A percentile compares a stretch with the other conserved stretches of the same genome.
Evolutionary conservation across 2,888 invertebrate species (phyloP).

Genomic region (Agriopis aurantiaria): DNA sequence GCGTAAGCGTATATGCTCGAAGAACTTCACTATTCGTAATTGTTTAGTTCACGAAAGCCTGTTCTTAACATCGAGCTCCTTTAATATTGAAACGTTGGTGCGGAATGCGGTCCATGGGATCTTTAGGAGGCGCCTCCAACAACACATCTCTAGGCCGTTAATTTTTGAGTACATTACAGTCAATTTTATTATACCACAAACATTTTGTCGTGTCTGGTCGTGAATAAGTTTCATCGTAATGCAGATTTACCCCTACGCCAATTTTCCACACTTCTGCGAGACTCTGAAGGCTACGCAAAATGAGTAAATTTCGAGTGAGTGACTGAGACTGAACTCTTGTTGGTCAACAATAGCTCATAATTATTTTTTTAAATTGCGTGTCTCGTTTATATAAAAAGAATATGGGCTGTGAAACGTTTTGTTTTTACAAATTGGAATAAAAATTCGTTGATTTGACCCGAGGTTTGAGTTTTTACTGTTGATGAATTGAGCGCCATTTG

Average conservation of each 20-base stretch:
- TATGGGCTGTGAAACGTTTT: slow-evolving; percentile 20
- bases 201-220: no score
- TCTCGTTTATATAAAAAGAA: slow-evolving; percentile 1
- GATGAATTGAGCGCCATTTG: slow-evolving; percentile 3
- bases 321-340: slow-evolving; percentile 6
- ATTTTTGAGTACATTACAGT: no score
- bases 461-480: slow-evolving; percentile 5
- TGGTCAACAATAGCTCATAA: slow-evolving; percentile 14
- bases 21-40: no score
- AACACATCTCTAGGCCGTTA: no score
- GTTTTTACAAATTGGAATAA: slow-evolving; percentile 7
- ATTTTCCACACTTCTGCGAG: slow-evolving; percentile 23
- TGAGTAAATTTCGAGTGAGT: slow-evolving; percentile 10
- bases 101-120: no score
- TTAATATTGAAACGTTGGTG: no score
- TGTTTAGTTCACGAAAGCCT: no score
- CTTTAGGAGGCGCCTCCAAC: no score
- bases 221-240: neutral
- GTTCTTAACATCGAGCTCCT: no score
- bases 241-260: slow-evolving; percentile 7
- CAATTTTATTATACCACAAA: no score
- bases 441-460: neutral
- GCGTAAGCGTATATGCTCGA: no score
- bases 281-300: slow-evolving; percentile 19
- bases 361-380: slow-evolving; percentile 19